Conservation (phyloP, 2,797 vertebrate species). For the Fratercula arctica region DNA sequence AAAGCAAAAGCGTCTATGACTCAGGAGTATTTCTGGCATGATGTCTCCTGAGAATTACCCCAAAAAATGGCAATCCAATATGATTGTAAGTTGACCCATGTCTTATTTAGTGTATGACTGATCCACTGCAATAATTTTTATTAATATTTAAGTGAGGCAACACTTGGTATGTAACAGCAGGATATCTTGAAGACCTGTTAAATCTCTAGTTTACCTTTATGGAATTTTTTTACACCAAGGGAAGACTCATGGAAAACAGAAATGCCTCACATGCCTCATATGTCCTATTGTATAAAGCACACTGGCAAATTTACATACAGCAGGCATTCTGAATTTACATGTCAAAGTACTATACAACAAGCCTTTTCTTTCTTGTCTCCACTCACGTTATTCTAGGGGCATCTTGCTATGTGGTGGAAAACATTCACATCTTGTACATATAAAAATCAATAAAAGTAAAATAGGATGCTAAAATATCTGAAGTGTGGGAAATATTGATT, state of each 20-base stretch:
- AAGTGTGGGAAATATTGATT: background rate
- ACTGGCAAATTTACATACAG: background rate
- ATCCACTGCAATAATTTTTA: background rate
- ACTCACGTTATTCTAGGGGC: background rate
- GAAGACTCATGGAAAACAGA: background rate
- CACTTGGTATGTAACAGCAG: background rate
- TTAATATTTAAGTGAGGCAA: background rate
- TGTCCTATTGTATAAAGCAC: background rate
- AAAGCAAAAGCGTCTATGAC: background rate
- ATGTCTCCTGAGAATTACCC: background rate
- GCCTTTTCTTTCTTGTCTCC: background rate
- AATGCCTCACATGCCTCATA: background rate
- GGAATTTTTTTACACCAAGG: background rate
- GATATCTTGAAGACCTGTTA: background rate
- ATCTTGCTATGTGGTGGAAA: background rate
- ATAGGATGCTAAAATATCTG: background rate
- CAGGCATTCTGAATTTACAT: background rate
- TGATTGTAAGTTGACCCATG: background rate
- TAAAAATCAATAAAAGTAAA: slow-evolving; percentile 12
- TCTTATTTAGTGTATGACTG: background rate
- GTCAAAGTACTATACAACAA: background rate
- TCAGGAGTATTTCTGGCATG: background rate
- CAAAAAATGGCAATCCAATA: background rate
- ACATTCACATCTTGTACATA: background rate
- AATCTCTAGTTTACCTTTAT: background rate